These are phyloP conservation scores for Chascanopsetta lugubris DNA, from an alignment of 2,113 vertebrate species.

Conservation along the genomic window DNA sequence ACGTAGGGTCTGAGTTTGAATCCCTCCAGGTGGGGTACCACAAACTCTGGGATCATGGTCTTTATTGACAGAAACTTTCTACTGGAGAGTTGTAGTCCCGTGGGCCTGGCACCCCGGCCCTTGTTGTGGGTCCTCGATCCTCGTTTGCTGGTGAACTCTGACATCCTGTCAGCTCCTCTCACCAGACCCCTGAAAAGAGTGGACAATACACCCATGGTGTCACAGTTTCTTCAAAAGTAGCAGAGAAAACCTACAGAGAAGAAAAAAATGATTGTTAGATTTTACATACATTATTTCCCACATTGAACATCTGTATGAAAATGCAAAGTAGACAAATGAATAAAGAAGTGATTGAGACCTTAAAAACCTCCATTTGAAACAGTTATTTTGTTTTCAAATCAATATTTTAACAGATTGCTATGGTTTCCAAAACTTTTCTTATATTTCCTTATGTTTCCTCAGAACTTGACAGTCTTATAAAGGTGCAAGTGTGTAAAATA, in stretches of 20 bases:
- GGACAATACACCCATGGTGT: slow-evolving; percentile 88
- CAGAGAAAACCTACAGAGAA: slow-evolving; percentile 4
- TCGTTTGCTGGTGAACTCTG: slow-evolving; percentile 92
- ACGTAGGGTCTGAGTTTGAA: slow-evolving; percentile 93
- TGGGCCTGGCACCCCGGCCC: slow-evolving; percentile 81
- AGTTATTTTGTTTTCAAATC: no score
- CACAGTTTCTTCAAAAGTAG: neutral
- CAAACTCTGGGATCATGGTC: slow-evolving; percentile 88
- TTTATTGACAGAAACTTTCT: slow-evolving; percentile 81
- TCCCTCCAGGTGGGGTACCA: slow-evolving; percentile 89
- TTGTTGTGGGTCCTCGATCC: slow-evolving; percentile 86
- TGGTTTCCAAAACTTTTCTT: no score
- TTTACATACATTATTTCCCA: no score
- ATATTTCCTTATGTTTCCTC: no score
- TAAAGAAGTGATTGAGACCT: no score
- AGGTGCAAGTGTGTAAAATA: no score
- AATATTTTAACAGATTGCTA: no score
- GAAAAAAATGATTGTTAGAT: no score
- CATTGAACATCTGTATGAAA: no score
- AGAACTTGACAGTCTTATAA: no score
- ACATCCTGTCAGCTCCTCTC: slow-evolving; percentile 88
- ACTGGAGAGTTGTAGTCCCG: slow-evolving; percentile 77
- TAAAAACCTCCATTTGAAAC: no score
- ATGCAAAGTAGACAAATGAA: neutral
- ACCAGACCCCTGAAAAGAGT: slow-evolving; percentile 83